Conservation (phyloP, 2,797 vertebrate species). For the Pseudotriccus pelzelni region DNA sequence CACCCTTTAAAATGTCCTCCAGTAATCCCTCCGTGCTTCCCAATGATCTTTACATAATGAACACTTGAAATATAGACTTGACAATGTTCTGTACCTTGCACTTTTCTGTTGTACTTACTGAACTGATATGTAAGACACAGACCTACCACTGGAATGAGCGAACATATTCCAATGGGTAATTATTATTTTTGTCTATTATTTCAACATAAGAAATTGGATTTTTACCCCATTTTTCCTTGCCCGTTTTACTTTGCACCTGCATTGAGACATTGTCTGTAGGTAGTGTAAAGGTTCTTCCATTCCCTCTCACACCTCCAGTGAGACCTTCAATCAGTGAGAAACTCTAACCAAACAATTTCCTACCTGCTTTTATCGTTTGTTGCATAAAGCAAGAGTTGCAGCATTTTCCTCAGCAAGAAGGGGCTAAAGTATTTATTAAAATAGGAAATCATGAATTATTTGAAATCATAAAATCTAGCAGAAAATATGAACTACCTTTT, state of each 20-base stretch:
- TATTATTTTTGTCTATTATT: neutral
- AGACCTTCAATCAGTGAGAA: neutral
- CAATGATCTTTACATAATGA: neutral
- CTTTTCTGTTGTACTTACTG: neutral
- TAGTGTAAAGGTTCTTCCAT: neutral
- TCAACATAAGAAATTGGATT: neutral
- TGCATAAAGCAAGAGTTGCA: neutral
- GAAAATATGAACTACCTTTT: neutral
- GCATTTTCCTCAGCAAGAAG: neutral
- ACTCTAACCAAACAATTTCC: neutral
- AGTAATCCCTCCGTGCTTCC: neutral
- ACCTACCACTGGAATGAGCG: neutral
- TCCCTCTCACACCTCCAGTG: neutral
- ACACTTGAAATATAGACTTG: neutral
- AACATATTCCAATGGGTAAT: neutral
- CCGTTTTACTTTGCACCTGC: neutral
- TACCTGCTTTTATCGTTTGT: accelerated
- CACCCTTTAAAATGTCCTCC: neutral
- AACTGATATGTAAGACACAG: neutral
- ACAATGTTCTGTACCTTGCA: neutral
- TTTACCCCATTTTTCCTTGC: neutral
- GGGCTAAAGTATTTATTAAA: neutral
- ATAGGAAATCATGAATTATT: neutral
- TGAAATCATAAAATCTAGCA: neutral
- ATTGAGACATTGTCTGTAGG: neutral